These are phyloP conservation scores for Drosophila tripunctata DNA, from an alignment of 2,888 invertebrate species.

Conservation along the genomic window DNA sequence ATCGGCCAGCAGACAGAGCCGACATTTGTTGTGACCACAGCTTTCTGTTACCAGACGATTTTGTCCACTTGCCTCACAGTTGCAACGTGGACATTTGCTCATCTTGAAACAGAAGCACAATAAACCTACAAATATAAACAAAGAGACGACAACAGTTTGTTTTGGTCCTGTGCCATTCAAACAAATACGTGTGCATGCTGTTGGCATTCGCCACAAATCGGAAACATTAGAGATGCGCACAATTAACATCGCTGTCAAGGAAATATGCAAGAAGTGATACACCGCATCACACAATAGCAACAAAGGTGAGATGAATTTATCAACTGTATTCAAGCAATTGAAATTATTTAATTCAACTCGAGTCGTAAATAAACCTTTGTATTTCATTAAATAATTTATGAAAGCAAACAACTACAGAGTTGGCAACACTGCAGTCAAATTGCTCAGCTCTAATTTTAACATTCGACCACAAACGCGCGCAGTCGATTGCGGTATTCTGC, in stretches of 20 bases:
- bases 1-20: slow-evolving; percentile 89
- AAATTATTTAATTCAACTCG: too few relatives aligned
- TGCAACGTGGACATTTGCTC: slow-evolving; percentile 61
- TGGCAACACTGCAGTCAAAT: too few relatives aligned
- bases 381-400: too few relatives aligned
- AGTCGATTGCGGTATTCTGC: background rate
- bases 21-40: slow-evolving; percentile 91
- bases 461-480: slow-evolving; percentile 28
- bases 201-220: slow-evolving; percentile 35
- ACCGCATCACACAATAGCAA: too few relatives aligned
- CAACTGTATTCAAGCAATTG: too few relatives aligned
- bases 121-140: background rate
- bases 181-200: background rate
- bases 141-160: slow-evolving; percentile 13
- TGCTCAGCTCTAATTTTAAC: background rate
- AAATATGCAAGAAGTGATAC: too few relatives aligned
- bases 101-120: slow-evolving; percentile 15
- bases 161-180: slow-evolving; percentile 32
- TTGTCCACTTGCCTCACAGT: slow-evolving; percentile 84
- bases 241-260: background rate
- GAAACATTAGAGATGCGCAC: background rate
- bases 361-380: too few relatives aligned
- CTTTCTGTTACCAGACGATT: slow-evolving; percentile 89
- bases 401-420: too few relatives aligned
- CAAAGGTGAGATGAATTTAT: too few relatives aligned